phyloP scores from a whole-genome alignment of 2,113 vertebrate genomes.

The Corapipo altera region DNA sequence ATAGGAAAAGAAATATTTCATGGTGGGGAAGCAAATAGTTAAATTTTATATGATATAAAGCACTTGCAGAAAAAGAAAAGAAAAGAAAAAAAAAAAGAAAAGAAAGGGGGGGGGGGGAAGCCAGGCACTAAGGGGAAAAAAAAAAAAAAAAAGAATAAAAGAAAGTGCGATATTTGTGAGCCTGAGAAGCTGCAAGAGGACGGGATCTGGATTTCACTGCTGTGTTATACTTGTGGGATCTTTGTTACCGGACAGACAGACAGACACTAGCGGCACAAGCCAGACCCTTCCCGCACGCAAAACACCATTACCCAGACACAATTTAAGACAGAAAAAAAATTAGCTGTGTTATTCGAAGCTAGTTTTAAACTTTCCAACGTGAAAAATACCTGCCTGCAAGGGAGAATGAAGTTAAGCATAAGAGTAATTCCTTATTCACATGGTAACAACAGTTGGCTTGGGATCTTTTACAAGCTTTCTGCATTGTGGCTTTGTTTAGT shows the following conservation, averaged over 20 bases:
- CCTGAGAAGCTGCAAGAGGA: background rate
- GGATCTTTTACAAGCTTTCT: constrained; percentile 64
- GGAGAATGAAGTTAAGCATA: constrained; percentile 34
- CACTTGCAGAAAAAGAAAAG: background rate
- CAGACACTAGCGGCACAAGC: background rate
- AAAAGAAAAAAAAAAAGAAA: accelerated
- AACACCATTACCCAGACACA: background rate
- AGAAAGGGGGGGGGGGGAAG: background rate
- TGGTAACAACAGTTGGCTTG: constrained; percentile 63
- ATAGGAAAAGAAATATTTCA: background rate
- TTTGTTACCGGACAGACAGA: constrained; percentile 43
- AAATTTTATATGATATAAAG: constrained; percentile 26
- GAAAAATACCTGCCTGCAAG: constrained; percentile 2
- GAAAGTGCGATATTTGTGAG: background rate
- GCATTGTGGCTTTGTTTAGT: background rate
- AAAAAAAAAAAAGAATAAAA: background rate
- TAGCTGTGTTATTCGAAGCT: background rate
- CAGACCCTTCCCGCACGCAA: background rate
- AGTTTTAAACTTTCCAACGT: background rate
- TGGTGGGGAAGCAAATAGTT: background rate
- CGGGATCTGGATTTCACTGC: background rate
- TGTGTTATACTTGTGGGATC: background rate
- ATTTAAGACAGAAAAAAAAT: background rate
- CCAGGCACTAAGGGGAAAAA: background rate
- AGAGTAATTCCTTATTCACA: constrained; percentile 49